phyloP scores from a whole-genome alignment of 1,140 invertebrate genomes.

The Leptopilina clavipes region DNA sequence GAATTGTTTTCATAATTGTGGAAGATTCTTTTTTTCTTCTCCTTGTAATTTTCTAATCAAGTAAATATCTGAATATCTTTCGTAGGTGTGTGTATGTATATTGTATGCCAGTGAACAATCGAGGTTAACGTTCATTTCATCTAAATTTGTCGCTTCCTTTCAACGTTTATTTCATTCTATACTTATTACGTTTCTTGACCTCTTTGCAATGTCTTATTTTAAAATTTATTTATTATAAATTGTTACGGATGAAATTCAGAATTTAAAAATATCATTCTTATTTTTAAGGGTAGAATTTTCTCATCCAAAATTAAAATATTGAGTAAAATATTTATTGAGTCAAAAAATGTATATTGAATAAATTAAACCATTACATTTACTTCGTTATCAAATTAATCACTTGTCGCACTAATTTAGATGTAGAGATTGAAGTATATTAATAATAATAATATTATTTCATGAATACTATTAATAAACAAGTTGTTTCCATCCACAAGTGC shows the following conservation, averaged over 20 bases:
- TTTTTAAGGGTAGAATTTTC: too few species aligned
- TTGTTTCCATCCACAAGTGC: neutral
- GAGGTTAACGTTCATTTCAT: constrained; percentile 16
- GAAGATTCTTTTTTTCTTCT: constrained; percentile 4
- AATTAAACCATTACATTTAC: too few species aligned
- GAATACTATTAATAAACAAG: constrained; percentile 11
- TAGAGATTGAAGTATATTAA: neutral
- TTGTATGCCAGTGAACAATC: neutral
- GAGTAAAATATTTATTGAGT: too few species aligned
- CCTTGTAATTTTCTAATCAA: neutral
- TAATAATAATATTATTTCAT: neutral
- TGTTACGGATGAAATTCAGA: neutral
- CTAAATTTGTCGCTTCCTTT: constrained; percentile 15
- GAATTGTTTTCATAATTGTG: neutral
- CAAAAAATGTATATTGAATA: too few species aligned
- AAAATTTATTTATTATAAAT: neutral
- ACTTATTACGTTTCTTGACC: constrained; percentile 3
- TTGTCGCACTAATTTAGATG: too few species aligned
- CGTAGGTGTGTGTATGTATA: too few species aligned
- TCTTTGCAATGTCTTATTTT: neutral
- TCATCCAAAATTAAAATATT: too few species aligned
- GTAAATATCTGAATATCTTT: neutral
- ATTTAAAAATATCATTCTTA: too few species aligned
- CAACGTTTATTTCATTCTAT: constrained; percentile 17
- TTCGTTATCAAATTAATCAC: too few species aligned